Base-by-base conservation (phyloP, 1,140 invertebrate genomes). In the Paralvinella palmiformis region DNA sequence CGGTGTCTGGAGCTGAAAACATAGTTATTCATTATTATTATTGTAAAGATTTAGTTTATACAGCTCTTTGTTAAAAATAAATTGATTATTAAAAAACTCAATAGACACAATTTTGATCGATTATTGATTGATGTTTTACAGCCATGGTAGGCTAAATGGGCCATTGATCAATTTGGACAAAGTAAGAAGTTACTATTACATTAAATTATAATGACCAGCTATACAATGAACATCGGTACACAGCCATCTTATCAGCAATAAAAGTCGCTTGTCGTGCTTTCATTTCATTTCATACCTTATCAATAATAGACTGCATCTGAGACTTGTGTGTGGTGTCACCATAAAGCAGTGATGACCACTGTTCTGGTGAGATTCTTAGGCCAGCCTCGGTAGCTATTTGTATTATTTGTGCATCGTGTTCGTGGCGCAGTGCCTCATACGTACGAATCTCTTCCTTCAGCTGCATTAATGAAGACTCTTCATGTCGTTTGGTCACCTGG, bases 261-360 rank as follows among this genome's bases (percentile, higher is more conserved):
- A n/a, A n/a, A n/a, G n/a, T n/a, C n/a, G n/a, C n/a, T n/a, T n/a
- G n/a, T n/a, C n/a, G n/a, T n/a, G n/a, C n/a, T n/a, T n/a, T n/a
- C n/a, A n/a, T n/a, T n/a, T n/a, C n/a, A n/a, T n/a, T n/a, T n/a
- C n/a, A n/a, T 67, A 85, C 80, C 68, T 83, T 83, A 72, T 86
- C 85, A 72, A 98, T 96, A 63, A 98, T 98, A 72, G 92, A 96
- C 80, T 99, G 95, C 95, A 99, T 98, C 75, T 98, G 94, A 22
- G 93, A 95, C 78, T 98, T 98, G 74, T 98, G 95, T 20, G 86
- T 85, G 0, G 89, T 89, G 76, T 99, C 96, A 1, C 96, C 96
- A 77, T 98, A 99, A 1, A 99, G 79, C 35, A 99, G 78, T 7
- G 94, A 91, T 6, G 93, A 96, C 96, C 96, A 99, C 75, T 98